phyloP scores from a whole-genome alignment of 2,797 vertebrate genomes.

The Spinibarbus caldwelli region DNA sequence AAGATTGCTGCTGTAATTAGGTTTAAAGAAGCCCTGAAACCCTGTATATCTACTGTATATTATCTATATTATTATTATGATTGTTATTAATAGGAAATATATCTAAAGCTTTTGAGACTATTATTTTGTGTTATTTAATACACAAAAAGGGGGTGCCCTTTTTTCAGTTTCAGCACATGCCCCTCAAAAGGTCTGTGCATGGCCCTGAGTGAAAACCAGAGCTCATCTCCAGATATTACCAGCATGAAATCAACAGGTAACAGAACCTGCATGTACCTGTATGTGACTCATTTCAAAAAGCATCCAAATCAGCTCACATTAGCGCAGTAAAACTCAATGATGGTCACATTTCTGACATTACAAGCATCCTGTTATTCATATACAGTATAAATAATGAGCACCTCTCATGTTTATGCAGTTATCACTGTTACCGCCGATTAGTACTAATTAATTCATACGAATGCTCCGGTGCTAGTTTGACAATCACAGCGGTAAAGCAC shows the following conservation, averaged over 20 bases:
- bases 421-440: conserved; percentile 32
- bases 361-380: not conserved
- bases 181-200: too few relatives aligned
- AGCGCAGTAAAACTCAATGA: not conserved
- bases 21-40: too few relatives aligned
- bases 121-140: too few relatives aligned
- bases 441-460: conserved; percentile 29
- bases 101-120: too few relatives aligned
- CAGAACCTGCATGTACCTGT: not conserved
- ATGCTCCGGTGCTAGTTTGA: conserved; percentile 1
- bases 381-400: conserved; percentile 25
- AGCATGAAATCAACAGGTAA: conserved; percentile 25
- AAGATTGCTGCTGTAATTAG: too few relatives aligned
- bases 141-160: too few relatives aligned
- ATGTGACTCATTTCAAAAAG: not conserved
- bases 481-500: conserved; percentile 25
- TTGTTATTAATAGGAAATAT: too few relatives aligned
- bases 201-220: not conserved
- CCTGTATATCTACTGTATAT: too few relatives aligned
- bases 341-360: not conserved
- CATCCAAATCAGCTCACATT: conserved; percentile 13
- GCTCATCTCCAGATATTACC: conserved; percentile 10
- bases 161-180: too few relatives aligned
- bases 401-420: conserved; percentile 34
- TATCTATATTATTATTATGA: too few relatives aligned